Base-by-base conservation (phyloP, 2,888 invertebrate species). In the Dicranocentrus wangi region DNA sequence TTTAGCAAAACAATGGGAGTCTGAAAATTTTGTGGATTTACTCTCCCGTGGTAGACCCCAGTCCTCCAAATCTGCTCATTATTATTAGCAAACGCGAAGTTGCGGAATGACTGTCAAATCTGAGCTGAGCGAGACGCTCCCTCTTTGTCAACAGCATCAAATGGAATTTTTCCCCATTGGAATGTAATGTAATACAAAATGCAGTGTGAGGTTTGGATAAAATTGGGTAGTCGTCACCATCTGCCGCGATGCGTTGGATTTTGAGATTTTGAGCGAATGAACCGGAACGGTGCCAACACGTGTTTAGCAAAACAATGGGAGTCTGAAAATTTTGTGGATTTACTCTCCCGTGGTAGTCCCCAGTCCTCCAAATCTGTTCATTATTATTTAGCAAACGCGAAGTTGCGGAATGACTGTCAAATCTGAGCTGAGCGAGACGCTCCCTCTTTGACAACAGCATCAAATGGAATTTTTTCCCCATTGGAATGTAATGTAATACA, bases 381-480 rank as follows among this genome's bases (percentile, higher is more conserved):
- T 47, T 15, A 47, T 47, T 47, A 47, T 47, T n/a, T 47, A 47
- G n/a, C 47, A 47, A 47, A 47, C 15, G 47, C 2, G 15, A 10
- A 47, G 47, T n/a, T 5, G 47, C 15, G 47, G 47, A 15, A 47
- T 47, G 47, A n/a, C 47, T 47, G 47, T 47, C 47, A 47, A 47
- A 10, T 15, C 47, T 47, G n/a, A 47, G 15, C 15, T n/a, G n/a
- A n/a, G n/a, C n/a, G n/a, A n/a, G n/a, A n/a, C n/a, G n/a, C n/a
- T n/a, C n/a, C n/a, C n/a, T n/a, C n/a, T n/a, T n/a, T n/a, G 15
- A 10, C 5, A 8, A 39, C 15, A 47, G 7, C 47, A 47, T 10
- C 7, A 47, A 15, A 47, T 47, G 10, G 47, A 47, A 10, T 5
- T 7, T 47, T n/a, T 47, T 47, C n/a, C 39, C 39, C 39, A 5